Evolutionary conservation across 2,797 vertebrate species (phyloP).

Genomic region (Phalanger gymnotis): DNA sequence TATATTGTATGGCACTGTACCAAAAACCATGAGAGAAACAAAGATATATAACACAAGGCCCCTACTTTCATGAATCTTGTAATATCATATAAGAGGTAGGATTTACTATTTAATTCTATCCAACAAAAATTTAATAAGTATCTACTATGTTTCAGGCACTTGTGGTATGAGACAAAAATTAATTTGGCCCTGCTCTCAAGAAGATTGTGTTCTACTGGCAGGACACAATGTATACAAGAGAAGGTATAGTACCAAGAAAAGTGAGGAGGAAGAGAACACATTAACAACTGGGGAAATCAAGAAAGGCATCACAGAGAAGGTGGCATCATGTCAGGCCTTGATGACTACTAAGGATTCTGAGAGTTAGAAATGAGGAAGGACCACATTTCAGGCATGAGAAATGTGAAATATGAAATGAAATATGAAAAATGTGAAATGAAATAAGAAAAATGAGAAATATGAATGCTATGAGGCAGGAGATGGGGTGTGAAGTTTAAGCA

Average conservation of each 20-base stretch:
- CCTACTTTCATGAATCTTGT: not conserved
- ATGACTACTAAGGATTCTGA: not conserved
- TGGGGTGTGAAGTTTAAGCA: not conserved
- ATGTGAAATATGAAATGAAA: too few species aligned
- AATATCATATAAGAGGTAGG: not conserved
- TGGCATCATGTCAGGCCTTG: not conserved
- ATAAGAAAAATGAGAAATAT: too few species aligned
- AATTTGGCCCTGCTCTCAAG: not conserved
- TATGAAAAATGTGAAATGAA: too few species aligned
- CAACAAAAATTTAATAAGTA: not conserved
- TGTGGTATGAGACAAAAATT: not conserved
- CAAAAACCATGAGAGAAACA: not conserved
- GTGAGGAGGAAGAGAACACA: not conserved
- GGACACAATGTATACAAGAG: not conserved
- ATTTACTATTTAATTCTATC: not conserved
- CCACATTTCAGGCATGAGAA: not conserved
- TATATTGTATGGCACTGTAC: not conserved
- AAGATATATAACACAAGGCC: not conserved
- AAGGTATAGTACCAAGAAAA: not conserved
- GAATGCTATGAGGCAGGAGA: too few species aligned
- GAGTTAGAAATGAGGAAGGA: not conserved
- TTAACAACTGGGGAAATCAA: not conserved
- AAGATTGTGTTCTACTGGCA: not conserved
- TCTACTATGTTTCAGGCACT: not conserved
- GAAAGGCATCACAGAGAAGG: not conserved